phyloP scores from a whole-genome alignment of 2,113 vertebrate genomes.

The Chlorodrepanis virens region DNA sequence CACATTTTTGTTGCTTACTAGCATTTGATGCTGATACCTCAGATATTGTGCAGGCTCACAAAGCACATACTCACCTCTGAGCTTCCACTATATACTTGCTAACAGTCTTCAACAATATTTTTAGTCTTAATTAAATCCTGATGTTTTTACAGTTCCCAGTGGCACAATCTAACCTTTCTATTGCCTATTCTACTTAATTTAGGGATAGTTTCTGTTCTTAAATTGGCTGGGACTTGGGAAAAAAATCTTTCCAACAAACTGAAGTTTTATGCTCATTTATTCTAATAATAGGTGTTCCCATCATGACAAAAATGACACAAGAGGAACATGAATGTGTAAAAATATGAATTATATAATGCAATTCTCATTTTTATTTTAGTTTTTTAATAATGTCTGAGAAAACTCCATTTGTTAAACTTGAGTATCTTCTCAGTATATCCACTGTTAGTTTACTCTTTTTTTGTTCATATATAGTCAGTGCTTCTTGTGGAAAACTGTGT shows the following conservation, averaged over 20 bases:
- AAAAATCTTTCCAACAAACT: background rate
- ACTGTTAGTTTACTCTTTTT: background rate
- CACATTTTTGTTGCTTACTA: background rate
- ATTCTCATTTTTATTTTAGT: background rate
- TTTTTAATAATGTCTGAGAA: background rate
- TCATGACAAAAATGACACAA: background rate
- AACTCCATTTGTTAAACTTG: background rate
- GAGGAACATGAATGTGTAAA: background rate
- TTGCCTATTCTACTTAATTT: background rate
- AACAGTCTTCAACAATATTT: background rate
- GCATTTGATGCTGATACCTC: background rate
- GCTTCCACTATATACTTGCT: background rate
- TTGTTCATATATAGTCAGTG: background rate
- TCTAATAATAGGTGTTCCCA: background rate
- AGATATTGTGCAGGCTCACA: background rate
- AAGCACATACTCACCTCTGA: background rate
- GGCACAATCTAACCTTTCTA: background rate
- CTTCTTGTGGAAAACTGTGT: background rate
- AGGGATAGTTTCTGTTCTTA: background rate
- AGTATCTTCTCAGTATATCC: background rate
- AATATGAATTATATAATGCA: background rate
- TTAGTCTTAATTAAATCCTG: constrained; percentile 9
- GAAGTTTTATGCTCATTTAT: background rate
- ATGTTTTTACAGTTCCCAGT: background rate
- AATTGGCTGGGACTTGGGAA: background rate